Conservation (phyloP, 2,888 invertebrate genomes). For the Napeogenes inachia region DNA sequence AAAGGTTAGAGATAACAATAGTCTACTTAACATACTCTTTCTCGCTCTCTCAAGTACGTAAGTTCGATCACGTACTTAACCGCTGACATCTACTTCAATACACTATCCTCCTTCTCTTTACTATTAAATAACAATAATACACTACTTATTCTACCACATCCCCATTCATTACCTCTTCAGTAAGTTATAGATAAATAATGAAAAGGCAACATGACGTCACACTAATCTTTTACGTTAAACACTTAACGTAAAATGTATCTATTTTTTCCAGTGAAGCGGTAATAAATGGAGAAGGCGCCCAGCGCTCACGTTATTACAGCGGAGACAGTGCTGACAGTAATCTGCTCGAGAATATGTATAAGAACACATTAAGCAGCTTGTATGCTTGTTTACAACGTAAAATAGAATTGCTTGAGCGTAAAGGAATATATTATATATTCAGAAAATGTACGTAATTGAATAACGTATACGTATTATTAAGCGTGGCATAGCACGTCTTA, state of each 20-base stretch:
- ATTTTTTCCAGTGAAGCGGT: slow-evolving; percentile 26
- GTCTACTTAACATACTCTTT: no score
- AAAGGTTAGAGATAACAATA: no score
- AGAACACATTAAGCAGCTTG: slow-evolving; percentile 32
- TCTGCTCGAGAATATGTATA: slow-evolving; percentile 57
- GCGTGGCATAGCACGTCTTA: not conserved
- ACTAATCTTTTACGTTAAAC: slow-evolving; percentile 15
- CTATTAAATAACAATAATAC: no score
- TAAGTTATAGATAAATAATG: not conserved
- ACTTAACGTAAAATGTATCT: slow-evolving; percentile 15
- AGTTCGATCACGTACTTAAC: no score
- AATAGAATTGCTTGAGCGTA: slow-evolving; percentile 3
- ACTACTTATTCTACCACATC: not conserved
- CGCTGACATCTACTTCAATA: no score
- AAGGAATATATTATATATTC: not conserved
- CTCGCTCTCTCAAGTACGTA: no score
- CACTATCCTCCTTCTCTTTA: no score
- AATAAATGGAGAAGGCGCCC: slow-evolving; percentile 31
- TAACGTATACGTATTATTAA: not conserved
- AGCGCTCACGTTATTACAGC: slow-evolving; percentile 38
- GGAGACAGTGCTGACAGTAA: slow-evolving; percentile 54
- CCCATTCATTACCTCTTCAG: not conserved
- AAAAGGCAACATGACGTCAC: not conserved
- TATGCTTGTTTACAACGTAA: slow-evolving; percentile 3
- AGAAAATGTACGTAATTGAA: not conserved